Evolutionary conservation across 2,888 invertebrate genomes (phyloP), one percentile per base, ranked within the genome.

Genomic region (Euclidia mi): DNA sequence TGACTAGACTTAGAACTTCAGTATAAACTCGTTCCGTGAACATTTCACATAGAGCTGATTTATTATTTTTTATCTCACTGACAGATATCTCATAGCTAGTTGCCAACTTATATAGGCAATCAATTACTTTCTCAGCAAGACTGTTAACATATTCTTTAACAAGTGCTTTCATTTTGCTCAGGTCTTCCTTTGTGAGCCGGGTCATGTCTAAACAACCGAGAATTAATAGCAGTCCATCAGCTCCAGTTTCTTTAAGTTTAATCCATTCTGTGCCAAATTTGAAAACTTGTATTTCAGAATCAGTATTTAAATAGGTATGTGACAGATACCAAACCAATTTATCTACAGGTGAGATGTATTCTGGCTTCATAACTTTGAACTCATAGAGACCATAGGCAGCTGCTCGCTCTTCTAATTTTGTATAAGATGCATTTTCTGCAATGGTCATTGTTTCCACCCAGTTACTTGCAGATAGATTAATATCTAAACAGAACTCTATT

Each of bases 271-370:
- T 60, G 10, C 94, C 94, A 82, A 94, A 93, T 65, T 84, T 81
- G 48, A 92, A 94, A 0, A 91, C 89, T 43, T 85, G 76, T 40
- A 88, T 60, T 72, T 94, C 94, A 65, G 62, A 82, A 1, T 77
- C 67, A 1, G 78, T 58, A 57, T 90, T 79, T 56, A 94, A 79
- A 64, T 88, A 85, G 41, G 91, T 87, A 57, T 94, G 91, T 14
- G 93, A 92, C 9, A 94, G 77, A 53, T 93, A 94, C 93, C 94
- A 94, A 32, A 82, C 86, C 0, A 94, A 70, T 62, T 79, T 88
- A 2, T 83, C 65, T 25, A 94, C 74, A 32, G 85, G 72, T 15
- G 85, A 81, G 40, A 93, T 80, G 53, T 76, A 76, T 46, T 86
- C 77, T 6, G 86, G 79, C 45, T 84, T 84, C 90, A 92, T 90